Evolutionary conservation across 2,888 invertebrate genomes (phyloP).

Genomic region (Minunthozetes semirufus): DNA sequence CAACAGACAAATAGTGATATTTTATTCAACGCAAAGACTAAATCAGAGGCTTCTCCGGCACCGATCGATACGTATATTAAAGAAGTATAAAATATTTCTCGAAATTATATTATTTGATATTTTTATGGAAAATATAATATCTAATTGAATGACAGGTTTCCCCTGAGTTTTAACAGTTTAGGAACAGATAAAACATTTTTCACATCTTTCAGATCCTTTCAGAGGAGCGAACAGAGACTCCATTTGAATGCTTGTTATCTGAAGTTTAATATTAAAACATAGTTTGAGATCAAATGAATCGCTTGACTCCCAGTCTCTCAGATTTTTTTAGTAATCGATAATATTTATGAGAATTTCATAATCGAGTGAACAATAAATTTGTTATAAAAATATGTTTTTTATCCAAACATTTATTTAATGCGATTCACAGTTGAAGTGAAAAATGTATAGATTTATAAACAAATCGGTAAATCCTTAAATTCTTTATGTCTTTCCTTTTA

Average conservation of each 20-base stretch:
- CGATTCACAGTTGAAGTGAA: background rate
- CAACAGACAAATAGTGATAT: slow-evolving; percentile 11
- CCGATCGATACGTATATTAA: slow-evolving; percentile 7
- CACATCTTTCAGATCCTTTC: no score
- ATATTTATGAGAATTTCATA: background rate
- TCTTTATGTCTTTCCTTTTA: background rate
- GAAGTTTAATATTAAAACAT: background rate
- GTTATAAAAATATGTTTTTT: background rate
- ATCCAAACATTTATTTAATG: background rate
- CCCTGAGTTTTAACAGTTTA: background rate
- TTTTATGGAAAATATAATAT: background rate
- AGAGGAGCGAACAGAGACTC: no score
- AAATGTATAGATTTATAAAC: background rate
- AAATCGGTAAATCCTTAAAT: background rate
- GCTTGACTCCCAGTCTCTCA: background rate
- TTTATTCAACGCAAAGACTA: background rate
- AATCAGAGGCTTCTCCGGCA: background rate
- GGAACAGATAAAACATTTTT: no score
- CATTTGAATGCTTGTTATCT: no score
- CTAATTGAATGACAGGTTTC: background rate
- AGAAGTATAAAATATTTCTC: slow-evolving; percentile 6
- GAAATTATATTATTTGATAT: background rate
- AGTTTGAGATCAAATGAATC: background rate
- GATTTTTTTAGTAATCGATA: background rate
- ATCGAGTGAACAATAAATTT: background rate